Evolutionary conservation across 2,113 vertebrate genomes (phyloP).

Genomic region (Catharus bicknelli): DNA sequence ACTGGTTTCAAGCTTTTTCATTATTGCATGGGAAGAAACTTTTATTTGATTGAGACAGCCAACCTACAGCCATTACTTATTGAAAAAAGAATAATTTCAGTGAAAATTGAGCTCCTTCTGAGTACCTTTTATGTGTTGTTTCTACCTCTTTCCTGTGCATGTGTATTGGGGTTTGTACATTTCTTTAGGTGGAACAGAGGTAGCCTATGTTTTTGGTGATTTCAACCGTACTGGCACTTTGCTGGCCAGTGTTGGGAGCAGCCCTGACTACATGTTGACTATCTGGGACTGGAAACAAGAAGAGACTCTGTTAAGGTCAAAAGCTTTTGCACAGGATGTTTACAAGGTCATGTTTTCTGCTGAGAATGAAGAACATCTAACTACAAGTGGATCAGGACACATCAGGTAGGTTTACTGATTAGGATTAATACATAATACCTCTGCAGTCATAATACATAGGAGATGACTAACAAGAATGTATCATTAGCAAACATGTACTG

Average conservation of each 20-base stretch:
- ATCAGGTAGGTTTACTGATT: conserved; percentile 81
- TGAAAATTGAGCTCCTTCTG: not conserved
- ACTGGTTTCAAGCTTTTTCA: not conserved
- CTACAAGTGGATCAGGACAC: conserved; percentile 86
- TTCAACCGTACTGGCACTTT: conserved; percentile 83
- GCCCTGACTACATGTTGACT: conserved; percentile 87
- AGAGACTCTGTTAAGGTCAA: conserved; percentile 81
- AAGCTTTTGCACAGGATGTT: conserved; percentile 90
- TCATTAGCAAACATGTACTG: not conserved
- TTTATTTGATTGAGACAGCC: not conserved
- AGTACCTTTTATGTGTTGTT: not conserved
- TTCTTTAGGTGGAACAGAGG: conserved; percentile 83
- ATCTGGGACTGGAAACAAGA: conserved; percentile 94
- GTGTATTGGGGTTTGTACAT: not conserved
- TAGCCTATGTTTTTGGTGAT: conserved; percentile 81
- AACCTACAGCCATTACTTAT: not conserved
- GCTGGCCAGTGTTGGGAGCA: conserved; percentile 85
- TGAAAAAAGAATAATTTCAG: not conserved
- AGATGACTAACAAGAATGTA: not conserved
- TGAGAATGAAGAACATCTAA: conserved; percentile 84
- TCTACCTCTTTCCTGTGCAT: not conserved
- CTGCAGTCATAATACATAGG: not conserved
- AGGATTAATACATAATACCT: not conserved
- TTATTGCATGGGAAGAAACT: not conserved
- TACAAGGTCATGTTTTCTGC: conserved; percentile 89